Evolutionary conservation across 2,797 vertebrate species (phyloP).

Genomic region (Steatocranus sp.): DNA sequence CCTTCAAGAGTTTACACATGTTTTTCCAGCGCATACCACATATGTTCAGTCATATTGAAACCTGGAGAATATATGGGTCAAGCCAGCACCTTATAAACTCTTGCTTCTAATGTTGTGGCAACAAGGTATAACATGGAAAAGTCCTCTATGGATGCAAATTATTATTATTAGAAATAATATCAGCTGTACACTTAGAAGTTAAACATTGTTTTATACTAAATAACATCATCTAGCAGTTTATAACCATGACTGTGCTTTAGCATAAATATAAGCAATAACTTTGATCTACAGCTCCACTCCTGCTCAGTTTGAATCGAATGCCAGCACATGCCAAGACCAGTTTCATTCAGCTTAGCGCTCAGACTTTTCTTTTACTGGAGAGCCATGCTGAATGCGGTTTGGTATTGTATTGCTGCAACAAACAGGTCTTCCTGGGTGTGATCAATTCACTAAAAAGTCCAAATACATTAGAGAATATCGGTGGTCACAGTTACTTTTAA

Average conservation of each 20-base stretch:
- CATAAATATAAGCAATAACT: neutral
- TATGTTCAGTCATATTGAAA: neutral
- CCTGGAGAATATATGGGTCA: neutral
- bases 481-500: neutral
- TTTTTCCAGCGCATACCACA: neutral
- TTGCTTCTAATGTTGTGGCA: neutral
- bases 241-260: fast-evolving
- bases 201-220: neutral
- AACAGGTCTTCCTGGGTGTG: neutral
- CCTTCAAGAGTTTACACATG: neutral
- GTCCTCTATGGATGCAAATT: neutral
- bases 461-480: neutral
- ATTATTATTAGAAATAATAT: neutral
- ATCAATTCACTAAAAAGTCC: neutral
- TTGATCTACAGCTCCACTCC: neutral
- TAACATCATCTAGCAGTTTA: neutral
- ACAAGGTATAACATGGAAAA: neutral
- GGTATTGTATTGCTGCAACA: neutral
- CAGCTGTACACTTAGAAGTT: neutral
- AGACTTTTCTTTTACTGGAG: neutral
- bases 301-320: neutral
- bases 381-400: fast-evolving
- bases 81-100: neutral
- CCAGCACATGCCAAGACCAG: neutral
- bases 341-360: neutral